Evolutionary conservation across 1,140 invertebrate species (phyloP).

Genomic region (Cephus cinctus): DNA sequence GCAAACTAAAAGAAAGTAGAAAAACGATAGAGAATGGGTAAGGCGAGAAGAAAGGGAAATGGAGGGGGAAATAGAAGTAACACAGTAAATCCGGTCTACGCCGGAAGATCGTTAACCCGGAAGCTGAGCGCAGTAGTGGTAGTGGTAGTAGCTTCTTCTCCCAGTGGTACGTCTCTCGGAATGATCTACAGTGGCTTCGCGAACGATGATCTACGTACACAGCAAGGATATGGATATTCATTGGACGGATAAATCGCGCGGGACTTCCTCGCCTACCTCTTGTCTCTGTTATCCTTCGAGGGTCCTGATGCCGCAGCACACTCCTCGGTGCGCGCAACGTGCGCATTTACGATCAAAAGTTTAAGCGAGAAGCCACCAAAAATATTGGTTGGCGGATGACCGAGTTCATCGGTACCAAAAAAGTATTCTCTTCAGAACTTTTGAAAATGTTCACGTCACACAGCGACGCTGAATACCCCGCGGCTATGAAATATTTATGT

Average conservation of each 20-base stretch:
- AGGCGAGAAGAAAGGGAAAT: slow-evolving; percentile 14
- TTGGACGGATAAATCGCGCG: slow-evolving; percentile 21
- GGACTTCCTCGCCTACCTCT: too few species aligned
- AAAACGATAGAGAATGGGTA: too few species aligned
- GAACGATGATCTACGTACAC: slow-evolving; percentile 28
- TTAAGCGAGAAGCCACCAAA: too few species aligned
- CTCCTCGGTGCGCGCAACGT: too few species aligned
- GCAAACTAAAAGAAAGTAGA: slow-evolving; percentile 16
- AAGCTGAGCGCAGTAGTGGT: too few species aligned
- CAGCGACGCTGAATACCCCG: not conserved
- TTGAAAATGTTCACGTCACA: not conserved
- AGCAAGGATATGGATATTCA: slow-evolving; percentile 32
- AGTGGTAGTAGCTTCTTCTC: too few species aligned
- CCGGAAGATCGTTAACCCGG: slow-evolving; percentile 29
- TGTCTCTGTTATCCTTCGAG: too few species aligned
- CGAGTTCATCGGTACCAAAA: not conserved
- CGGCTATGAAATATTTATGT: slow-evolving; percentile 19
- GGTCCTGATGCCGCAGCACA: too few species aligned
- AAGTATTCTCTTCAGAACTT: slow-evolving; percentile 3
- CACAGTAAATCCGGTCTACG: slow-evolving; percentile 13
- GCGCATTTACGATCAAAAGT: too few species aligned
- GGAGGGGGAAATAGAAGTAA: slow-evolving; percentile 22
- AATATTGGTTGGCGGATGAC: too few species aligned
- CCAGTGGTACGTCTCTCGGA: slow-evolving; percentile 26
- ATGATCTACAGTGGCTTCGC: slow-evolving; percentile 33